phyloP scores from a whole-genome alignment of 2,113 vertebrate genomes.

The Gopherus flavomarginatus region DNA sequence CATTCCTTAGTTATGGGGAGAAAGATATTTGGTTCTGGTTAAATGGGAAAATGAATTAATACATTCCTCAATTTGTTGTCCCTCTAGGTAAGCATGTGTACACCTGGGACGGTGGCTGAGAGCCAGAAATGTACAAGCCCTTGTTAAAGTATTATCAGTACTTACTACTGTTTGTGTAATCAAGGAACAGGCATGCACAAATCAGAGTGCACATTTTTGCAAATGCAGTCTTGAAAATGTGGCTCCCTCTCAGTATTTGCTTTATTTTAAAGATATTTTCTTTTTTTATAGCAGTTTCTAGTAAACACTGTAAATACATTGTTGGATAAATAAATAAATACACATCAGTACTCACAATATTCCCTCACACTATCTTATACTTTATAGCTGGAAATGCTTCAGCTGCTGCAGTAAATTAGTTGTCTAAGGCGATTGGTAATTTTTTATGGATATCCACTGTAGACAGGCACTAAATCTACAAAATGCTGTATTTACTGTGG shows the following conservation, averaged over 20 bases:
- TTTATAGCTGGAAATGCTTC: too few species aligned
- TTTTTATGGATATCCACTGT: too few species aligned
- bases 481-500: too few species aligned
- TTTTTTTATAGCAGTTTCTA: not conserved
- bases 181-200: not conserved
- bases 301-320: too few species aligned
- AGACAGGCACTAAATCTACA: too few species aligned
- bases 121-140: not conserved
- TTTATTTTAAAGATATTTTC: not conserved
- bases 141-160: not conserved
- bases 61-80: not conserved
- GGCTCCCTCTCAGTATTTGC: not conserved
- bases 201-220: accelerated
- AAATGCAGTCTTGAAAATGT: not conserved
- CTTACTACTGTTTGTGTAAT: not conserved
- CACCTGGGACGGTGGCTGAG: not conserved
- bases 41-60: not conserved
- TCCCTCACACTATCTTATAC: too few species aligned
- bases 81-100: accelerated
- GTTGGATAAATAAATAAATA: too few species aligned
- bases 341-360: too few species aligned
- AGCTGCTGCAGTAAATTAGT: too few species aligned
- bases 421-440: too few species aligned
- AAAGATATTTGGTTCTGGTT: not conserved
- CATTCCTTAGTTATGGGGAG: not conserved